A percentile compares a stretch with the other conserved stretches of the same genome.
Conservation (phyloP, 2,797 vertebrate species). For the Valencia hispanica region DNA sequence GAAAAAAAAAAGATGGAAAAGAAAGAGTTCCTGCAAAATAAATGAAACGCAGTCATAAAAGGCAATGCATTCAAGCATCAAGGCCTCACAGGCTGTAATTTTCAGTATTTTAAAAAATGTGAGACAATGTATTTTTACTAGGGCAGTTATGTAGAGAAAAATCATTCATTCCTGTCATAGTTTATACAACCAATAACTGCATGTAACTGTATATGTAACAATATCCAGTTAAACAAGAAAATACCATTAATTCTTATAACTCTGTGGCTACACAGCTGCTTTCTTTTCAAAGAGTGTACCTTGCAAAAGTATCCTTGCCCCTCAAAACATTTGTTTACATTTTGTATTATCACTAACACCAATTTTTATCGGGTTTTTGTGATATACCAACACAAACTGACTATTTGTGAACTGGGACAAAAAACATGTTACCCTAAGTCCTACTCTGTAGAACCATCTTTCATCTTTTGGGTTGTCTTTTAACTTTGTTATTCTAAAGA, state of each 20-base stretch:
- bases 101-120: slow-evolving; percentile 46
- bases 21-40: slow-evolving; percentile 15
- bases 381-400: not conserved
- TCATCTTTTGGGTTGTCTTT: not conserved
- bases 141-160: slow-evolving; percentile 45
- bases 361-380: not conserved
- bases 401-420: not conserved
- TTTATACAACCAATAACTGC: slow-evolving; percentile 46
- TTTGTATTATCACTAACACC: not conserved
- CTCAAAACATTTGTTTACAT: not conserved
- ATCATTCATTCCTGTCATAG: slow-evolving; percentile 61
- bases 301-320: not conserved
- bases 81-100: slow-evolving; percentile 56
- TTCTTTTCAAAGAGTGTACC: slow-evolving; percentile 38
- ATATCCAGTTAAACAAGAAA: slow-evolving; percentile 35
- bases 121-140: slow-evolving; percentile 59
- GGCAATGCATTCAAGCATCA: slow-evolving; percentile 63
- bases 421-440: not conserved
- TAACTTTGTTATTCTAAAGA: not conserved
- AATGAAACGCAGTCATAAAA: slow-evolving; percentile 65
- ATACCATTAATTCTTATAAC: slow-evolving; percentile 42
- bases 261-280: slow-evolving; percentile 29
- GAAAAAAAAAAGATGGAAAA: slow-evolving; percentile 27
- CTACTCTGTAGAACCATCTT: not conserved
- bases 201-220: not conserved